Percentiles rank a stretch among this genome's conserved stretches.
Conservation (phyloP, 2,113 vertebrate genomes). For the Myotis brandtii region DNA sequence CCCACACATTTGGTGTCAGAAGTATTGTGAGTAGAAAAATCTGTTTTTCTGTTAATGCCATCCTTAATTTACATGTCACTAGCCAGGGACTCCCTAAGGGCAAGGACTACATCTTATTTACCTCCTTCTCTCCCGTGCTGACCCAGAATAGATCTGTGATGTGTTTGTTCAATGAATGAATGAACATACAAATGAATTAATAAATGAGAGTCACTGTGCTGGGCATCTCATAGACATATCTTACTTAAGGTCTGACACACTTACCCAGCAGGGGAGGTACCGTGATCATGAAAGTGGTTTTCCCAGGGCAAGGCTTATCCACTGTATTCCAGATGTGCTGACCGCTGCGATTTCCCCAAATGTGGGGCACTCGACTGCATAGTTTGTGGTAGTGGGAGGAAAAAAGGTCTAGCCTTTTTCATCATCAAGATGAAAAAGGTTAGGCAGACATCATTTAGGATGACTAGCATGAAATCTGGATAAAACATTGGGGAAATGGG, state of each 20-base stretch:
- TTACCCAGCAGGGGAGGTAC: not conserved
- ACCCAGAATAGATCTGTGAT: not conserved
- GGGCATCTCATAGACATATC: not conserved
- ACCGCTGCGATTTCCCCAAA: not conserved
- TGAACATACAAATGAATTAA: slow-evolving; percentile 10
- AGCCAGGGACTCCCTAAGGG: not conserved
- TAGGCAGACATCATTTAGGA: slow-evolving; percentile 20
- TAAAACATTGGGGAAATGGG: not conserved
- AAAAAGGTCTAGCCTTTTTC: not conserved
- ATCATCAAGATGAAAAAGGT: not conserved
- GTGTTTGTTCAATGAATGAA: not conserved
- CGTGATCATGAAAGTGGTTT: not conserved
- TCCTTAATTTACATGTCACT: not conserved
- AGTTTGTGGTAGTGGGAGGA: not conserved
- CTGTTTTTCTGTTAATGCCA: not conserved
- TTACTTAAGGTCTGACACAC: not conserved
- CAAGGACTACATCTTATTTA: not conserved
- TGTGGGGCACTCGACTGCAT: not conserved
- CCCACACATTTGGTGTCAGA: not conserved
- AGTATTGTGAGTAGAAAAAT: not conserved
- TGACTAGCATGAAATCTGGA: not conserved
- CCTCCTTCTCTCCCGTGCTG: not conserved
- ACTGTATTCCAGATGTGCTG: not conserved
- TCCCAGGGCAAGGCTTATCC: not conserved
- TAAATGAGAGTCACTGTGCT: not conserved